Evolutionary conservation across 2,113 vertebrate species (phyloP).

Genomic region (Periophthalmodon schlosseri): DNA sequence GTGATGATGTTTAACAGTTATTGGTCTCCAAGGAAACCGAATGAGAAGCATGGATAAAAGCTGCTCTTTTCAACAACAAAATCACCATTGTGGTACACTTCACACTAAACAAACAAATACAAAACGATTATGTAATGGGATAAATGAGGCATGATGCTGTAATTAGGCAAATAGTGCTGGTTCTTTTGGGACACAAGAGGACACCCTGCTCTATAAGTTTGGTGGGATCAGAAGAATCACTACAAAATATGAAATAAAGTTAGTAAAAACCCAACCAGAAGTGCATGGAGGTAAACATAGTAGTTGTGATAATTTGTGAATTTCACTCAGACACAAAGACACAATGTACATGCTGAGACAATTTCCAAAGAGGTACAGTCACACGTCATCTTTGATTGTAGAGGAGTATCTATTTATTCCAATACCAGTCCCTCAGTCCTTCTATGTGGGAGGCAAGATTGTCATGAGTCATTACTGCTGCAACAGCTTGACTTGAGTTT

Average conservation of each 20-base stretch:
- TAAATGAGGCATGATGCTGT: slow-evolving; percentile 55
- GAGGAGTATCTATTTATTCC: slow-evolving; percentile 36
- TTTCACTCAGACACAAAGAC: neutral
- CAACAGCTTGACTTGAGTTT: slow-evolving; percentile 60
- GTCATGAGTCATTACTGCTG: slow-evolving; percentile 64
- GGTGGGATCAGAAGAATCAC: slow-evolving; percentile 22
- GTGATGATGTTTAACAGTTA: slow-evolving; percentile 43
- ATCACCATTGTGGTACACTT: slow-evolving; percentile 41
- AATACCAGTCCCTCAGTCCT: slow-evolving; percentile 34
- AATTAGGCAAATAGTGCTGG: slow-evolving; percentile 53
- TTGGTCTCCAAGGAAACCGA: slow-evolving; percentile 76
- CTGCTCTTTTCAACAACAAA: slow-evolving; percentile 51
- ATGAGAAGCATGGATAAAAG: slow-evolving; percentile 54
- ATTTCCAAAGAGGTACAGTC: slow-evolving; percentile 19
- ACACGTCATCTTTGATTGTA: slow-evolving; percentile 26
- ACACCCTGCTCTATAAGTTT: slow-evolving; percentile 41
- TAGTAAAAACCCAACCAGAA: slow-evolving; percentile 33
- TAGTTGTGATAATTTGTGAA: slow-evolving; percentile 47
- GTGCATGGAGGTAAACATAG: slow-evolving; percentile 23
- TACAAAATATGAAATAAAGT: slow-evolving; percentile 24
- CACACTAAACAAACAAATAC: slow-evolving; percentile 65
- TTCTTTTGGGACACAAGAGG: slow-evolving; percentile 37
- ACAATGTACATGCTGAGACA: slow-evolving; percentile 34
- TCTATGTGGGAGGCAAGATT: slow-evolving; percentile 59
- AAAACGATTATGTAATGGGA: slow-evolving; percentile 61